phyloP scores from a whole-genome alignment of 2,888 invertebrate species.

The Gandaritis pyraliata region DNA sequence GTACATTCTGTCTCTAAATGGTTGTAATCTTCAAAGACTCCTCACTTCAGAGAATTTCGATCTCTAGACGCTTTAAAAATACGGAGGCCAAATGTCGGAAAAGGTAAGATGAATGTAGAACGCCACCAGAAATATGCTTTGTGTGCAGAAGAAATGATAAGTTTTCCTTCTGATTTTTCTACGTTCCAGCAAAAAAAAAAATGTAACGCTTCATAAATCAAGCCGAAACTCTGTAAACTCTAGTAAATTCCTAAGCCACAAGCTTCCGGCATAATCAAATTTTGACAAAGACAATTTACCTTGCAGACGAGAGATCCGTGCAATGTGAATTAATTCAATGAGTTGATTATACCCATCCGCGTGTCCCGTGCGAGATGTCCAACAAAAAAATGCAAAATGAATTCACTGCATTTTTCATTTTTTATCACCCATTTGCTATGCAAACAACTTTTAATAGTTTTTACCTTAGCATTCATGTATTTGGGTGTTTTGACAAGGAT shows the following conservation, averaged over 20 bases:
- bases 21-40: conserved; percentile 29
- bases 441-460: conserved; percentile 2
- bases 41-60: neutral
- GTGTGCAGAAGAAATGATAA: neutral
- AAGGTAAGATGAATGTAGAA: neutral
- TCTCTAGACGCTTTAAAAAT: conserved; percentile 5
- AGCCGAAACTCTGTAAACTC: conserved; percentile 13
- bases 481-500: neutral
- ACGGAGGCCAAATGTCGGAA: neutral
- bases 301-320: conserved; percentile 23
- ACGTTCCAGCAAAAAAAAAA: neutral
- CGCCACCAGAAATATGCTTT: neutral
- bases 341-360: conserved; percentile 55
- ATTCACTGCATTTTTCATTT: conserved; percentile 1
- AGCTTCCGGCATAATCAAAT: conserved; percentile 27
- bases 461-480: neutral
- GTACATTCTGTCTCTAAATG: conserved; percentile 41
- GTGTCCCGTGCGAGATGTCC: conserved; percentile 36
- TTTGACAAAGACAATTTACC: conserved; percentile 28
- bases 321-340: conserved; percentile 60
- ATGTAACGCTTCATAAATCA: conserved; percentile 14
- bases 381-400: conserved; percentile 9
- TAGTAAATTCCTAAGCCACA: conserved; percentile 17
- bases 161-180: neutral
- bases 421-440: neutral